Evolutionary conservation across 2,888 invertebrate genomes (phyloP).

Genomic region (Allolobophora icterica): DNA sequence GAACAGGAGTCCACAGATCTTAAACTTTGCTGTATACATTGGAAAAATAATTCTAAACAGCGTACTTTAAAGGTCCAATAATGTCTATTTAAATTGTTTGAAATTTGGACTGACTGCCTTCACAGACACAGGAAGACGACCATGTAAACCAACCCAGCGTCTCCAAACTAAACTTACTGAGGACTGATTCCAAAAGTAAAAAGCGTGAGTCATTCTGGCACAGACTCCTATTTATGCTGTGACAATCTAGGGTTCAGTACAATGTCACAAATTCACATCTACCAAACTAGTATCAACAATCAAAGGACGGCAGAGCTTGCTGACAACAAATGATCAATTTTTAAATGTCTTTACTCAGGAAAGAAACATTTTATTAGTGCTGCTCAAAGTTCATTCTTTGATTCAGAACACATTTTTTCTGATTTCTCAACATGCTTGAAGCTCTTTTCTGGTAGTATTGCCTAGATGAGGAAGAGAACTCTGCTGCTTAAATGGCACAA

Average conservation of each 20-base stretch:
- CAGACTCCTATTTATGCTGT: too few species aligned
- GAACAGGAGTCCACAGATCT: neutral
- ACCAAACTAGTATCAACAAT: neutral
- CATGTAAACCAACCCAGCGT: neutral
- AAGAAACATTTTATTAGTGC: neutral
- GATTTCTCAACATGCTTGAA: neutral
- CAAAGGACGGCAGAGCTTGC: neutral
- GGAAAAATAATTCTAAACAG: neutral
- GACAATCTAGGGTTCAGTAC: neutral
- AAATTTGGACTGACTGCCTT: neutral
- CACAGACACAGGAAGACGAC: neutral
- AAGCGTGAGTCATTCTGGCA: conserved; percentile 6
- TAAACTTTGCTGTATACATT: neutral
- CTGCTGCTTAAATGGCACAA: neutral
- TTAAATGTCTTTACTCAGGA: neutral
- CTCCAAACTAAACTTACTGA: neutral
- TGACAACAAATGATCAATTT: neutral
- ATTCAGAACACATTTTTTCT: neutral
- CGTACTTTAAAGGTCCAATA: neutral
- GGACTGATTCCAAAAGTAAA: neutral
- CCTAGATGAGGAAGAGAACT: neutral
- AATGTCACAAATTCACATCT: neutral
- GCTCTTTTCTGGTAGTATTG: neutral
- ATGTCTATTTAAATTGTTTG: neutral
- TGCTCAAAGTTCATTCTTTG: neutral